Evolutionary conservation across 2,797 vertebrate genomes (phyloP).

Genomic region (Acanthurus lineatus): DNA sequence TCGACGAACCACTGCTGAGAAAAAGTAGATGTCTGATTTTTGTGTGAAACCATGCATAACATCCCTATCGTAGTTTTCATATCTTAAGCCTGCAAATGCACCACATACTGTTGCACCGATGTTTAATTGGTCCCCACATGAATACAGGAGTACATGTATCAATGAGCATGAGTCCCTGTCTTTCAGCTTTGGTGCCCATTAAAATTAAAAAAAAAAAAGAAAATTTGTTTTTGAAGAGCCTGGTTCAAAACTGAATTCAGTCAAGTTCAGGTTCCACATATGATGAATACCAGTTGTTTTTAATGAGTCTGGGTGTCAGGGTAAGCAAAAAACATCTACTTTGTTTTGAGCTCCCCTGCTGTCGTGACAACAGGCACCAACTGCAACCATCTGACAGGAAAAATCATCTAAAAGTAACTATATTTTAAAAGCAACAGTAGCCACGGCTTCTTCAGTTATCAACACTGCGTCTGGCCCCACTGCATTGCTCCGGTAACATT

Average conservation of each 20-base stretch:
- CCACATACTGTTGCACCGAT: constrained; percentile 5
- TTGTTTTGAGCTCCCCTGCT: constrained; percentile 56
- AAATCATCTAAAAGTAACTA: constrained; percentile 57
- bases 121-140: constrained; percentile 18
- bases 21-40: constrained; percentile 21
- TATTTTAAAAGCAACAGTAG: constrained; percentile 57
- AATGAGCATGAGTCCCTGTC: constrained; percentile 40
- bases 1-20: constrained; percentile 24
- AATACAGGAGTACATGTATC: constrained; percentile 31
- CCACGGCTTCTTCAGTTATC: constrained; percentile 50
- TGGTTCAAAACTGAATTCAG: constrained; percentile 27
- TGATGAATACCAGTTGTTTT: constrained; percentile 56
- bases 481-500: constrained; percentile 56
- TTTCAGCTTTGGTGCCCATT: constrained; percentile 33
- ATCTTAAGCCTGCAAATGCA: constrained; percentile 35
- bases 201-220: constrained; percentile 12
- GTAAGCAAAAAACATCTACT: constrained; percentile 47
- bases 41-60: constrained; percentile 30
- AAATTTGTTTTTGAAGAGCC: constrained; percentile 23
- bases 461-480: constrained; percentile 39
- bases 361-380: constrained; percentile 40
- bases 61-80: constrained; percentile 10
- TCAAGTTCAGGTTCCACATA: constrained; percentile 31
- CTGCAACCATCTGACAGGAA: constrained; percentile 61
- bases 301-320: constrained; percentile 66